Conservation (phyloP, 2,113 vertebrate species). For the Phrynosoma platyrhinos region DNA sequence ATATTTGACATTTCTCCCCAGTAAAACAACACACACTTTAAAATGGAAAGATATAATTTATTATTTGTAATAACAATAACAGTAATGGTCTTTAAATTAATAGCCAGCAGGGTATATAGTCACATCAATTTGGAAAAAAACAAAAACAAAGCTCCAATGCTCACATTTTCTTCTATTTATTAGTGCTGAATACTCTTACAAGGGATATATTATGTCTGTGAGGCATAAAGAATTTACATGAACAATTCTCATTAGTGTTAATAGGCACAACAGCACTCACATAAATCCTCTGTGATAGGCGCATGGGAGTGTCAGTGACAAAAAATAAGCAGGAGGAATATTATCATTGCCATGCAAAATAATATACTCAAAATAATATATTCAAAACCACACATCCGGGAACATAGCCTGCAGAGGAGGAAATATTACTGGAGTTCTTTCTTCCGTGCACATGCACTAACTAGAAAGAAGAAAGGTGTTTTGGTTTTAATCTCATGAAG, state of each 20-base stretch:
- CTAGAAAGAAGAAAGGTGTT: conserved; percentile 31
- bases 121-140: conserved; percentile 16
- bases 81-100: conserved; percentile 41
- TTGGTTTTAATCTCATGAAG: conserved; percentile 34
- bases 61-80: conserved; percentile 38
- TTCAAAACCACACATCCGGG: conserved; percentile 39
- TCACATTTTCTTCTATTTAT: conserved; percentile 32
- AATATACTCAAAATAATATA: not conserved
- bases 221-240: conserved; percentile 29
- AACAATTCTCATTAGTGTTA: conserved; percentile 10
- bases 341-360: conserved; percentile 52
- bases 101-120: conserved; percentile 2
- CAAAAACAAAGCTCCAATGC: not conserved
- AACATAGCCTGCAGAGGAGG: conserved; percentile 28
- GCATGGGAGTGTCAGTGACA: conserved; percentile 11
- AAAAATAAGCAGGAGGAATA: conserved; percentile 38
- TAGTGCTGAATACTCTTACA: not conserved
- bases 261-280: not conserved
- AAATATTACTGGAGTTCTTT: conserved; percentile 18
- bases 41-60: conserved; percentile 21
- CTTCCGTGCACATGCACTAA: conserved; percentile 5
- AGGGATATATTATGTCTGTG: conserved; percentile 33
- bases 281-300: conserved; percentile 39
- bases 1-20: not conserved
- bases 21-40: not conserved